These are phyloP conservation scores for Euschistus heros DNA, from an alignment of 1,140 invertebrate species.

Conservation along the genomic window DNA sequence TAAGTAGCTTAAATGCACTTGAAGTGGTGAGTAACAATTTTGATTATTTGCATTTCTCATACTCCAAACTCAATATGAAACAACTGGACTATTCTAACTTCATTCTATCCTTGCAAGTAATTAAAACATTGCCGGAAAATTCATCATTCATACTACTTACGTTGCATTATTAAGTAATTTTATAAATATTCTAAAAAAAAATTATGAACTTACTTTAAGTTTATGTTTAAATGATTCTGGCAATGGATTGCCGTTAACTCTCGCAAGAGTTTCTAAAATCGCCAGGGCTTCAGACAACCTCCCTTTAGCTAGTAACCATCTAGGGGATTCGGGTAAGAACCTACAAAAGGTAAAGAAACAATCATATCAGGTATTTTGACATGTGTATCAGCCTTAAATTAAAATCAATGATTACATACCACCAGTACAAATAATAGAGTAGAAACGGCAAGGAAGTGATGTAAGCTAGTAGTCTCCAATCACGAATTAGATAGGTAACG, in stretches of 20 bases:
- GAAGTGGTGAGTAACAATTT: no score
- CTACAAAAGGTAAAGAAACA: constrained; percentile 32
- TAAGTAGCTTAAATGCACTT: background rate
- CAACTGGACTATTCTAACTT: no score
- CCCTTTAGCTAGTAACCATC: constrained; percentile 72
- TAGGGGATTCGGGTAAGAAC: constrained; percentile 72
- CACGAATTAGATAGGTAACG: constrained; percentile 67
- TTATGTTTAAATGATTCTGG: constrained; percentile 59
- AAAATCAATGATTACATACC: constrained; percentile 35
- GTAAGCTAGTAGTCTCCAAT: constrained; percentile 69
- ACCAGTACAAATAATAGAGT: constrained; percentile 75
- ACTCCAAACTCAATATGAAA: no score
- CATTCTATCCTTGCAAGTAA: no score
- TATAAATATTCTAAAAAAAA: background rate
- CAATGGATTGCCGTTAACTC: constrained; percentile 61
- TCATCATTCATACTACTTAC: background rate
- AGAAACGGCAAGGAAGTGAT: constrained; percentile 74
- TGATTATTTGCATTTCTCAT: no score
- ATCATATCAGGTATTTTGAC: background rate
- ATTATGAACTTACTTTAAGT: constrained; percentile 38
- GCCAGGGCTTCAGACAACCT: constrained; percentile 65
- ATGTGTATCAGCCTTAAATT: background rate
- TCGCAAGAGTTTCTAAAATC: constrained; percentile 63
- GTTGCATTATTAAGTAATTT: background rate
- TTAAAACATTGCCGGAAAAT: no score